Conservation (phyloP, 2,888 invertebrate genomes). For the Eugnorisma glareosa region DNA sequence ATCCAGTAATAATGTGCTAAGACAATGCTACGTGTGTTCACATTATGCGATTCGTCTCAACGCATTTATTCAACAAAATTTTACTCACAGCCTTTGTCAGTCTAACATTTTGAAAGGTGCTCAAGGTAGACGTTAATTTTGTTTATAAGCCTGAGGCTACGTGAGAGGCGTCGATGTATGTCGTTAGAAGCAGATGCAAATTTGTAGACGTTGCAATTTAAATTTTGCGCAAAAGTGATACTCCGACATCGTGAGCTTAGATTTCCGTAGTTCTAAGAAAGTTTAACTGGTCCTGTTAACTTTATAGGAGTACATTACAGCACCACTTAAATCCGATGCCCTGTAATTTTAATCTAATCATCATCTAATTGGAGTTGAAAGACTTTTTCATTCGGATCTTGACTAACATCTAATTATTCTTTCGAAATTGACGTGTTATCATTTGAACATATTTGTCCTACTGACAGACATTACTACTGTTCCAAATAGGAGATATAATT, state of each 20-base stretch:
- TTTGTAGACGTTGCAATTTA: slow-evolving; percentile 71
- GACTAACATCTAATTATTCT: slow-evolving; percentile 42
- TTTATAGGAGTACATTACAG: slow-evolving; percentile 58
- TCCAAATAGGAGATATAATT: slow-evolving; percentile 76
- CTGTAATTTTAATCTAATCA: slow-evolving; percentile 72
- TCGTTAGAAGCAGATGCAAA: slow-evolving; percentile 73
- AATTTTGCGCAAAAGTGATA: slow-evolving; percentile 69
- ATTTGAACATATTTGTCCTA: slow-evolving; percentile 67
- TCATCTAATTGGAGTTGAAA: slow-evolving; percentile 53
- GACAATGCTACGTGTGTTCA: slow-evolving; percentile 73
- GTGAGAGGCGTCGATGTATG: slow-evolving; percentile 71
- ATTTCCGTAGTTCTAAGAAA: slow-evolving; percentile 70
- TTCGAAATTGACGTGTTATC: slow-evolving; percentile 43
- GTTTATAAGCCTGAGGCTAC: slow-evolving; percentile 71
- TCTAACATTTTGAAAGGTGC: slow-evolving; percentile 66
- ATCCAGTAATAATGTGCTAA: slow-evolving; percentile 82
- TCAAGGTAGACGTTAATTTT: slow-evolving; percentile 72
- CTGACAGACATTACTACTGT: slow-evolving; percentile 79
- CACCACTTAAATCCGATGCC: slow-evolving; percentile 68
- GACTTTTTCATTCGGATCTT: slow-evolving; percentile 38
- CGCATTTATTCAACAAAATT: slow-evolving; percentile 52
- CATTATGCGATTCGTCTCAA: slow-evolving; percentile 48
- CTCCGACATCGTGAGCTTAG: slow-evolving; percentile 63
- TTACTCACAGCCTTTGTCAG: slow-evolving; percentile 41
- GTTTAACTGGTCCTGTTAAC: slow-evolving; percentile 68